Evolutionary conservation across 2,113 vertebrate species (phyloP).

Genomic region (Gobio gobio): DNA sequence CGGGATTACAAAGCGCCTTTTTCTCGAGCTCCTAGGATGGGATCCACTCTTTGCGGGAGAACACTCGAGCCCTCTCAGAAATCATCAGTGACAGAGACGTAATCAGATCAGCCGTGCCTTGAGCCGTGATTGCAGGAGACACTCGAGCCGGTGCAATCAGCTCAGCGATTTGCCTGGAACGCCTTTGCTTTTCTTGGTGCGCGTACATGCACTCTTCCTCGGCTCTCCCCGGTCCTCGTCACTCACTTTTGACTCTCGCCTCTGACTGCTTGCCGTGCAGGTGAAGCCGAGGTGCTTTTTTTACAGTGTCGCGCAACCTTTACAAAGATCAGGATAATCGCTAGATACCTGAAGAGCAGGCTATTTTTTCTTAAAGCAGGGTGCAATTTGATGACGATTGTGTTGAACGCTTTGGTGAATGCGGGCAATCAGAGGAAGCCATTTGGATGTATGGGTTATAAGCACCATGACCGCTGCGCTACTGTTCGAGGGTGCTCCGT

Average conservation of each 20-base stretch:
- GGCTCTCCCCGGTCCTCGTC: not conserved
- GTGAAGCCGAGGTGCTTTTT: not conserved
- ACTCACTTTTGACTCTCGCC: constrained; percentile 37
- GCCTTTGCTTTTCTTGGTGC: constrained; percentile 8
- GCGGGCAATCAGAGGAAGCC: not conserved
- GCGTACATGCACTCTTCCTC: not conserved
- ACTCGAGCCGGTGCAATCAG: constrained; percentile 52
- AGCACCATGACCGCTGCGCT: not conserved
- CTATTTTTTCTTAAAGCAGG: not conserved
- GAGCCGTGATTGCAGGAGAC: constrained; percentile 48
- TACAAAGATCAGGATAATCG: constrained; percentile 25
- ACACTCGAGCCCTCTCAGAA: constrained; percentile 36
- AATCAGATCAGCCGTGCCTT: constrained; percentile 51
- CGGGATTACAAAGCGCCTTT: constrained; percentile 25
- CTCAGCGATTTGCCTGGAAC: constrained; percentile 32
- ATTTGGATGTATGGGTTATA: constrained; percentile 14
- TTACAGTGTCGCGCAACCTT: not conserved
- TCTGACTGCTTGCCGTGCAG: constrained; percentile 29
- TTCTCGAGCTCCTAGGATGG: constrained; percentile 8
- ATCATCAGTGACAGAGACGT: constrained; percentile 51
- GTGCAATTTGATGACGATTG: constrained; percentile 20
- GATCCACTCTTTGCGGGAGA: constrained; percentile 42
- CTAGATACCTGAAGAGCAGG: constrained; percentile 25
- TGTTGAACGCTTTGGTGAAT: constrained; percentile 15
- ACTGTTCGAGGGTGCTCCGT: constrained; percentile 6